Evolutionary conservation across 2,113 vertebrate species (phyloP), one percentile per base, ranked within the genome.

Genomic region (Sminthopsis crassicaudata): DNA sequence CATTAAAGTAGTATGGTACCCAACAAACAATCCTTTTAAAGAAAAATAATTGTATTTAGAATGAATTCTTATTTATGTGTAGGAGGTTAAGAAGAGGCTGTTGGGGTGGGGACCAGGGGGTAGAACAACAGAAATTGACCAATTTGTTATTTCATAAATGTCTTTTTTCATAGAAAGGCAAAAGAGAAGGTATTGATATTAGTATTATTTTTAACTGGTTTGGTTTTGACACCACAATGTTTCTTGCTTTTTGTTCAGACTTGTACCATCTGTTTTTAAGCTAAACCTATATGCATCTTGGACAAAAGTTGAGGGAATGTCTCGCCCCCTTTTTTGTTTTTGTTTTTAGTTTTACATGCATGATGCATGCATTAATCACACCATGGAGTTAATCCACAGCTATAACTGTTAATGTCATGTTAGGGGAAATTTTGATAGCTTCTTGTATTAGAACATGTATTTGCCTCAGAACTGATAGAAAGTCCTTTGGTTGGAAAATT

Each of bases 1-100:
- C 54, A 55, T 98, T 96, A 96, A 96, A 88, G 90, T 95, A 97
- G 96, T 55, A 53, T 95, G 91, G 96, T 91, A 93, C 97, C 97
- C 97, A 96, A 91, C 84, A 90, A 92, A 88, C 50, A 60, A 90
- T 55, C 90, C 84, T 25, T 27, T 51, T 11, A 0, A 11, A 90
- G 51, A 53, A 54, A 92, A 50, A 67, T 57, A 97, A 92, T 53
- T 25, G 93, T 23, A 95, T 89, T 57, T 91, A 94, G 84, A 91
- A 60, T 46, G 6, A 93, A 94, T 95, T 30, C 50, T 95, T 97
- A 97, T 96, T 95, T 97, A 94, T 95, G 36, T 89, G 36, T 89
- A 8, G 10, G 30, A 50, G 36, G 96, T 91, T 8, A 46, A 96
- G 95, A 97, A 93, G 27, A 90, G 90, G 89, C 52, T 84, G n/a